Percentiles rank a stretch among this genome's conserved stretches.
Conservation (phyloP, 2,797 vertebrate species). For the Hylomyscus alleni region DNA sequence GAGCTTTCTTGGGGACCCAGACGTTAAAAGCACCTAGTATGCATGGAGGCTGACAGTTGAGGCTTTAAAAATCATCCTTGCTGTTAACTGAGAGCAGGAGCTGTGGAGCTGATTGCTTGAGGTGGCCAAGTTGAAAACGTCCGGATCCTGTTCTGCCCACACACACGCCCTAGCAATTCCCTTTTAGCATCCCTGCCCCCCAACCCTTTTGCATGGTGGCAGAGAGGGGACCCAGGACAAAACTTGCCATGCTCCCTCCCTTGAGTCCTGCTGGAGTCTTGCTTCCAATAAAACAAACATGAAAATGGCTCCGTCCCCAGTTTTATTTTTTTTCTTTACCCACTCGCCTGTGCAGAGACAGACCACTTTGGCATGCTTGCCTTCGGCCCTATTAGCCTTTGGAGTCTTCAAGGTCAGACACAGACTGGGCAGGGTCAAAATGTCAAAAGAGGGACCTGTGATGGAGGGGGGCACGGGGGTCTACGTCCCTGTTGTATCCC, state of each 20-base stretch:
- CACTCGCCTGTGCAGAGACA: not conserved
- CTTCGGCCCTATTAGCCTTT: slow-evolving; percentile 30
- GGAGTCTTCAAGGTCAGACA: slow-evolving; percentile 44
- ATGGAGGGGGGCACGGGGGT: not conserved
- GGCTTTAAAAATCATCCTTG: not conserved
- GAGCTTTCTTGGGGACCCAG: not conserved
- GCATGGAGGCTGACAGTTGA: not conserved
- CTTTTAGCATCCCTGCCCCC: not conserved
- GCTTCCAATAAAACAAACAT: slow-evolving; percentile 79
- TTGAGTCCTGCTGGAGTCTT: slow-evolving; percentile 54
- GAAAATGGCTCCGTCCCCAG: slow-evolving; percentile 62
- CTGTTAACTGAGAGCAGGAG: not conserved
- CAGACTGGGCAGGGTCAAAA: not conserved
- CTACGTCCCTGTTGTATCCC: not conserved
- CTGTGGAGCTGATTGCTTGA: slow-evolving; percentile 19
- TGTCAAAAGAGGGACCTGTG: not conserved
- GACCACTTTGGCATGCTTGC: not conserved
- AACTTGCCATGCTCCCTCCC: not conserved
- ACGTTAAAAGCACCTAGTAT: slow-evolving; percentile 9
- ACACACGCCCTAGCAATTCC: not conserved
- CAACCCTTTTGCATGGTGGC: not conserved
- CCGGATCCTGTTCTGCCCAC: not conserved
- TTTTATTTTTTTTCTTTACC: slow-evolving; percentile 28
- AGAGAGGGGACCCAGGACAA: not conserved
- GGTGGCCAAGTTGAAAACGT: not conserved